Conservation (phyloP, 2,888 invertebrate species). For the Melinopterus prodromus region DNA sequence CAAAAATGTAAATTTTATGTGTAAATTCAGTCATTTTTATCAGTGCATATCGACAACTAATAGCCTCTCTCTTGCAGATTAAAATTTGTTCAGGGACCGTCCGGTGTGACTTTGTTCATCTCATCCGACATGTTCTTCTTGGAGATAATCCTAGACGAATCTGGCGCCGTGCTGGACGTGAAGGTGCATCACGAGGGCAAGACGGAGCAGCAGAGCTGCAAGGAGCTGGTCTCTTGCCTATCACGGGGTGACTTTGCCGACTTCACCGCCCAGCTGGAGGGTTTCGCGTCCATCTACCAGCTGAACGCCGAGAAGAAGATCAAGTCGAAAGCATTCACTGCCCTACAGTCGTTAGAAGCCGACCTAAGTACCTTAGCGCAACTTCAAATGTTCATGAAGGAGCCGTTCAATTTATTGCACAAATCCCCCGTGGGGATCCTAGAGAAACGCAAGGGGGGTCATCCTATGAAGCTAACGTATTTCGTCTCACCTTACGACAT, state of each 20-base stretch:
- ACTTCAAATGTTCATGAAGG: conserved; percentile 76
- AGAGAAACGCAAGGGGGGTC: conserved; percentile 84
- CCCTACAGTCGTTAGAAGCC: conserved; percentile 89
- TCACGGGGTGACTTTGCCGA: conserved; percentile 89
- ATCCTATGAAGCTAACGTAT: conserved; percentile 93
- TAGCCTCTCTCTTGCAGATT: conserved; percentile 64
- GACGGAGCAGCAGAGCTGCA: conserved; percentile 84
- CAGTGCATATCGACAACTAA: no score
- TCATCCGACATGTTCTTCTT: conserved; percentile 97
- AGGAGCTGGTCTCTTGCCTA: conserved; percentile 85
- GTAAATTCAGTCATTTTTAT: no score
- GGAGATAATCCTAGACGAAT: conserved; percentile 86
- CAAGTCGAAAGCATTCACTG: conserved; percentile 92
- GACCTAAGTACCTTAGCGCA: conserved; percentile 86
- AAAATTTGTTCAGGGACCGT: conserved; percentile 86
- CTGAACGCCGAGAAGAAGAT: conserved; percentile 94
- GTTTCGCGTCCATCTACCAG: conserved; percentile 85
- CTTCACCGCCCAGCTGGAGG: conserved; percentile 92
- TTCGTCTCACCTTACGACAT: conserved; percentile 94
- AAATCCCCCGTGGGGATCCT: conserved; percentile 90
- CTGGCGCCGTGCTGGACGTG: conserved; percentile 88
- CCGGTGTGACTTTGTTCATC: conserved; percentile 85
- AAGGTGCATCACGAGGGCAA: conserved; percentile 92
- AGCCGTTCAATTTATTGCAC: conserved; percentile 78
- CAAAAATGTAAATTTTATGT: no score